Evolutionary conservation across 2,113 vertebrate genomes (phyloP).

Genomic region (Clupea harengus): DNA sequence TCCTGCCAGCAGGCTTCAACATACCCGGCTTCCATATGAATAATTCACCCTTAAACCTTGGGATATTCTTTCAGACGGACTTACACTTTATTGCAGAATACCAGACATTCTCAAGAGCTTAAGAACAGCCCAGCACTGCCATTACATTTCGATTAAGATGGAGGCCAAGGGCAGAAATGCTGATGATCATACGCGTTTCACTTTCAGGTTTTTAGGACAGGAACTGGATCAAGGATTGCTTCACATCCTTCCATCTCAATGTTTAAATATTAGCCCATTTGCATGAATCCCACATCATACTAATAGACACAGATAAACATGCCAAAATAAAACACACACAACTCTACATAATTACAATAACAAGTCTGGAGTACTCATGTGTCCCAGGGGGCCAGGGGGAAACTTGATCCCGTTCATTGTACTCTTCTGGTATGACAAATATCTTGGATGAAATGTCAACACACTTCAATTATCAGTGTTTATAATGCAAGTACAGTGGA

Average conservation of each 20-base stretch:
- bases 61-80: constrained; percentile 61
- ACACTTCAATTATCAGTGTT: no score
- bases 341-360: background rate
- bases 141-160: background rate
- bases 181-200: background rate
- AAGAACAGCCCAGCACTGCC: background rate
- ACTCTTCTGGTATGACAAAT: no score
- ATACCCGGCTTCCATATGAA: constrained; percentile 70
- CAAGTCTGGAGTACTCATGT: no score
- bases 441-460: no score
- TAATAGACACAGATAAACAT: background rate
- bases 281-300: background rate
- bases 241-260: background rate
- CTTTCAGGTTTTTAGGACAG: background rate
- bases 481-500: no score
- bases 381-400: no score
- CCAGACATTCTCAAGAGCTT: constrained; percentile 24
- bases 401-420: no score
- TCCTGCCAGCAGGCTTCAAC: constrained; percentile 58
- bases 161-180: background rate
- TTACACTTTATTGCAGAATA: constrained; percentile 46
- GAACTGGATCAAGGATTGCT: background rate
- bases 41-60: constrained; percentile 68
- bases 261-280: background rate
- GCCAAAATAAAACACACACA: no score